Percentiles rank a stretch among this genome's conserved stretches.
phyloP scores from a whole-genome alignment of 2,797 vertebrate species.

The Leptoclinus maculatus region DNA sequence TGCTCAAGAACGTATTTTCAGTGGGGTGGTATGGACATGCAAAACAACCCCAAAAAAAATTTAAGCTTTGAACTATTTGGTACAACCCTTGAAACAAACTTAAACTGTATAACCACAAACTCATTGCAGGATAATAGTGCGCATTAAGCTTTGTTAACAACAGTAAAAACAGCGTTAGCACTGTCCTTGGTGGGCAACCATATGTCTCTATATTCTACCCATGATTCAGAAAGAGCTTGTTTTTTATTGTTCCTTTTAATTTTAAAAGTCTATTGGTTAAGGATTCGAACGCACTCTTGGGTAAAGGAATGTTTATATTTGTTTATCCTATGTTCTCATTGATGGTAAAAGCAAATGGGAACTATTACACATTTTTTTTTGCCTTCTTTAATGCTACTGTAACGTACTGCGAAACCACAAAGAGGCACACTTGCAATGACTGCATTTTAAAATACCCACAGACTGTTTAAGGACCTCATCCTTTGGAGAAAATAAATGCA shows the following conservation, averaged over 20 bases:
- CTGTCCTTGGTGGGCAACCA: no score
- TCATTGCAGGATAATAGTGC: background rate
- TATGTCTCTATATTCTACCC: no score
- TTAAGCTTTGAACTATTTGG: no score
- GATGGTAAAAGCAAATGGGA: slow-evolving; percentile 26
- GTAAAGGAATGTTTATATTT: slow-evolving; percentile 22
- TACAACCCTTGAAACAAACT: no score
- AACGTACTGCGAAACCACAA: slow-evolving; percentile 26
- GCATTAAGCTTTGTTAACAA: no score
- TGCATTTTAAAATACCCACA: slow-evolving; percentile 20
- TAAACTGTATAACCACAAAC: background rate
- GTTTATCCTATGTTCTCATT: slow-evolving; percentile 9
- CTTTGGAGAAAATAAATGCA: slow-evolving; percentile 23
- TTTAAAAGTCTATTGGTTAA: no score
- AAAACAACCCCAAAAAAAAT: no score
- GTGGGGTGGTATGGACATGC: no score
- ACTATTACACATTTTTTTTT: slow-evolving; percentile 27
- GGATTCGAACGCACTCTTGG: background rate
- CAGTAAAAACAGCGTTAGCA: no score
- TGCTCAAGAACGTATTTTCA: no score
- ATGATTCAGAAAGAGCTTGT: no score
- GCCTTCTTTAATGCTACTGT: slow-evolving; percentile 7
- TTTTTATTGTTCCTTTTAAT: no score
- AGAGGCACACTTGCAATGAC: background rate
- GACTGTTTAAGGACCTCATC: slow-evolving; percentile 6